Conservation (phyloP, 1,140 invertebrate genomes). For the Nebria ingens region DNA sequence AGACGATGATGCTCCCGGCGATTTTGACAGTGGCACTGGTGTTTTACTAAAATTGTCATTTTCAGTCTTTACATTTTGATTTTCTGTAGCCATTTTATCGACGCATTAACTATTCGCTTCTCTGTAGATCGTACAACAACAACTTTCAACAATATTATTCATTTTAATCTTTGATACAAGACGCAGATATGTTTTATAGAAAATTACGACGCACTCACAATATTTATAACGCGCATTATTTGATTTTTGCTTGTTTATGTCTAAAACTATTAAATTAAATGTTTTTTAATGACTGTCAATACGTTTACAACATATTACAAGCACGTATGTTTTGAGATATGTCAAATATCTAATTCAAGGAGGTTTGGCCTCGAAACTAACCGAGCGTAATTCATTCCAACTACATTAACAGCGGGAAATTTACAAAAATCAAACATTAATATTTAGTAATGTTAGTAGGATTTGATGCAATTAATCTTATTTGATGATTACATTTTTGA, state of each 20-base stretch:
- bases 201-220: not conserved
- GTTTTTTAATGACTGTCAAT: not conserved
- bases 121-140: not conserved
- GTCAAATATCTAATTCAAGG: slow-evolving; percentile 8
- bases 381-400: not conserved
- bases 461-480: not conserved
- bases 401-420: not conserved
- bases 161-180: not conserved
- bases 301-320: not conserved
- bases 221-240: not conserved
- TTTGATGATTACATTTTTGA: not conserved
- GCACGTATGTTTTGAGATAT: slow-evolving; percentile 7
- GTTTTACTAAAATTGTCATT: slow-evolving; percentile 30
- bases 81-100: not conserved
- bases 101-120: not conserved
- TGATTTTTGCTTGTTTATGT: not conserved
- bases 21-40: slow-evolving; percentile 32
- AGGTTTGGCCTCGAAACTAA: slow-evolving; percentile 4
- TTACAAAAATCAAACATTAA: too few species aligned
- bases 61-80: slow-evolving; percentile 15
- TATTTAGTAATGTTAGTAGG: too few species aligned
- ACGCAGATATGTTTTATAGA: not conserved
- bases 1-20: slow-evolving; percentile 27
- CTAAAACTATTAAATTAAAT: not conserved
- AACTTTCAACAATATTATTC: not conserved